A percentile compares a stretch with the other conserved stretches of the same genome.
phyloP scores from a whole-genome alignment of 2,797 vertebrate genomes.

The Clarias fuscus region DNA sequence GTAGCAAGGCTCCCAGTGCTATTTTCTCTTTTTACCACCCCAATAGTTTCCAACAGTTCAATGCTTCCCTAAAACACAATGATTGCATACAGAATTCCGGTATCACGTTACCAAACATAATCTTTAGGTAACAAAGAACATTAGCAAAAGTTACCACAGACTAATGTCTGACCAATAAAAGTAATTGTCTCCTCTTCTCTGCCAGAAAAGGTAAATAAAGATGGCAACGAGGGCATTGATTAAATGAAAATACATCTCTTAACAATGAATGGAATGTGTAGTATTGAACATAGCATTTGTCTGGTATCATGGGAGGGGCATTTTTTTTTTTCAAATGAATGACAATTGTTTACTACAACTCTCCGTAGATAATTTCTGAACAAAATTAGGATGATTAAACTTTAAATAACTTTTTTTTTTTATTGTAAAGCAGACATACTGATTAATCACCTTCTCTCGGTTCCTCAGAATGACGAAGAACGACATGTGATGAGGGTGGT shows the following conservation, averaged over 20 bases:
- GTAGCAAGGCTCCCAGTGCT: conserved; percentile 59
- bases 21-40: conserved; percentile 73
- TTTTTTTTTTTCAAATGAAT: conserved; percentile 4
- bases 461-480: conserved; percentile 17
- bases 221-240: background rate
- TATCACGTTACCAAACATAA: conserved; percentile 3
- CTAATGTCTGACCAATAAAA: background rate
- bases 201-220: background rate
- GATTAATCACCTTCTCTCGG: background rate
- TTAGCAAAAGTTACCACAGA: background rate
- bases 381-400: background rate
- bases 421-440: background rate
- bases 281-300: background rate
- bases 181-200: background rate
- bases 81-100: background rate
- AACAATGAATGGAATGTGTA: conserved; percentile 25
- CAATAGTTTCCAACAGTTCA: conserved; percentile 71
- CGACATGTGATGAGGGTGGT: conserved; percentile 17
- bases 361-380: background rate
- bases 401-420: background rate
- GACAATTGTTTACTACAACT: background rate
- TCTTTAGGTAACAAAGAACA: background rate
- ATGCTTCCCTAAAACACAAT: conserved; percentile 70
- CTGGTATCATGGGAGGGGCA: background rate
- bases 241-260: background rate